Conservation (phyloP, 2,113 vertebrate species). For the Perca schrenkii region DNA sequence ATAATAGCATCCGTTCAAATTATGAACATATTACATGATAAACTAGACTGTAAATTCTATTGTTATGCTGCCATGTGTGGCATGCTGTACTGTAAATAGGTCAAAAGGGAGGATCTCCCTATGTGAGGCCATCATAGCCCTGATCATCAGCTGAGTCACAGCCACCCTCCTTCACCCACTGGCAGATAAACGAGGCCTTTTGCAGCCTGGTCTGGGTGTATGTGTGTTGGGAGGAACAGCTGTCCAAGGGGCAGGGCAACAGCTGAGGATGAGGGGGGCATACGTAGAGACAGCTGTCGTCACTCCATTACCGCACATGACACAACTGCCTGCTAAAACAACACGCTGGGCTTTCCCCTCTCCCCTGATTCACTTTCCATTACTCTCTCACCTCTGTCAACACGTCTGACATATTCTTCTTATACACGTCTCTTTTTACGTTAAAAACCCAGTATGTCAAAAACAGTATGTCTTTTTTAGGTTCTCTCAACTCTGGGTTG, state of each 20-base stretch:
- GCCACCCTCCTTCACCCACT: slow-evolving; percentile 69
- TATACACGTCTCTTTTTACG: slow-evolving; percentile 10
- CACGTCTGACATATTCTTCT: slow-evolving; percentile 16
- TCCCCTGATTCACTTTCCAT: slow-evolving; percentile 48
- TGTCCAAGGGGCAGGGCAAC: slow-evolving; percentile 92
- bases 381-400: slow-evolving; percentile 38
- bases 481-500: neutral
- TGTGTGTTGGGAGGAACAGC: slow-evolving; percentile 86
- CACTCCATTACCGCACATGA: slow-evolving; percentile 85
- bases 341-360: slow-evolving; percentile 72
- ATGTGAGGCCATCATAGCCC: slow-evolving; percentile 42
- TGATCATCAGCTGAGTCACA: slow-evolving; percentile 85
- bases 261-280: slow-evolving; percentile 90
- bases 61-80: slow-evolving; percentile 31
- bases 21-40: slow-evolving; percentile 2
- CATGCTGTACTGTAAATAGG: slow-evolving; percentile 40
- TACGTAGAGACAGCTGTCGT: slow-evolving; percentile 88
- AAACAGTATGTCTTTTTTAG: neutral
- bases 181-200: slow-evolving; percentile 88
- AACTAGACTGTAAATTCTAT: neutral
- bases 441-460: neutral
- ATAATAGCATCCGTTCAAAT: neutral
- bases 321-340: slow-evolving; percentile 76
- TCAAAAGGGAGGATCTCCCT: slow-evolving; percentile 37
- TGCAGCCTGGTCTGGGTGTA: slow-evolving; percentile 80